phyloP scores from a whole-genome alignment of 1,140 invertebrate species.

The Zelostemma sp. region DNA sequence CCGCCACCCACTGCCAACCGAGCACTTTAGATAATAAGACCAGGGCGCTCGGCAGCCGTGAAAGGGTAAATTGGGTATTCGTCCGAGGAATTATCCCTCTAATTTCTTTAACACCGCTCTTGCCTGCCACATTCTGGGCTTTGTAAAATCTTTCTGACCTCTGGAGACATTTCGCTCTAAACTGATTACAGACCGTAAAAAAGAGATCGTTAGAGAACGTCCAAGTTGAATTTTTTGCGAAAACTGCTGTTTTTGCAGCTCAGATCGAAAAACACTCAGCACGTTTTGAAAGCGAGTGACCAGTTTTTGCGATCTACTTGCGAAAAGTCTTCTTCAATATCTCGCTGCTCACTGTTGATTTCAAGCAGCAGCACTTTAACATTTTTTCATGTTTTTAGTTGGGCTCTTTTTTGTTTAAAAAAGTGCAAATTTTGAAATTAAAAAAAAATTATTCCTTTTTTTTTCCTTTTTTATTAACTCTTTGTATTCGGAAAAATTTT shows the following conservation, averaged over 20 bases:
- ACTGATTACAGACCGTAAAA: constrained; percentile 31
- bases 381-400: too few species aligned
- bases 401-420: too few species aligned
- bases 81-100: constrained; percentile 71
- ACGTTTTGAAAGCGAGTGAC: too few species aligned
- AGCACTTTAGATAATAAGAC: constrained; percentile 72
- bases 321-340: too few species aligned
- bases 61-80: constrained; percentile 71
- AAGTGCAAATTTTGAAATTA: too few species aligned
- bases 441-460: too few species aligned
- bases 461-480: too few species aligned
- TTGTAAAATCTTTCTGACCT: constrained; percentile 44
- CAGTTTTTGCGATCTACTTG: too few species aligned
- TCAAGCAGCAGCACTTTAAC: too few species aligned
- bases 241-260: too few species aligned
- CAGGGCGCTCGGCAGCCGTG: constrained; percentile 57
- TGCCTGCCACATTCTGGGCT: constrained; percentile 40
- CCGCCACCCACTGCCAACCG: constrained; percentile 49
- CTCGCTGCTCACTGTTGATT: neutral
- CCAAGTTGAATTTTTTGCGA: neutral
- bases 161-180: constrained; percentile 38
- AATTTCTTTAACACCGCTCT: constrained; percentile 68
- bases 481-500: too few species aligned
- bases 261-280: too few species aligned
- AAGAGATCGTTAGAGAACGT: constrained; percentile 3